phyloP scores from a whole-genome alignment of 2,113 vertebrate genomes.

The Alethe diademata region DNA sequence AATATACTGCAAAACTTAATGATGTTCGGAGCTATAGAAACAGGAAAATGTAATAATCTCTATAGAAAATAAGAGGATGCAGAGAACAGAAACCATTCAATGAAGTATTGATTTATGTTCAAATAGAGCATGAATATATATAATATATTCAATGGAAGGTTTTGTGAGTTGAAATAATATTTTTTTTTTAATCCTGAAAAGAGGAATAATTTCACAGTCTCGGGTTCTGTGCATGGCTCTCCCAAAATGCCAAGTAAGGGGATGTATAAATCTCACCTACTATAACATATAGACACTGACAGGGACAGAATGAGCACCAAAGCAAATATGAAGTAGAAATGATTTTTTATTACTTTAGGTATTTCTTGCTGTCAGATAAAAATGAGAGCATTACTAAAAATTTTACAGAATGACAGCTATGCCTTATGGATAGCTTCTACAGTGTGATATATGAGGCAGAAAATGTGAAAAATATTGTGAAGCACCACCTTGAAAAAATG shows the following conservation, averaged over 20 bases:
- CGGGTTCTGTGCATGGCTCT: background rate
- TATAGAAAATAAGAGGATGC: background rate
- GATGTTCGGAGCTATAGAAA: background rate
- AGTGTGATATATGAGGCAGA: slow-evolving; percentile 79
- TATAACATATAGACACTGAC: slow-evolving; percentile 66
- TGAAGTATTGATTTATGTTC: background rate
- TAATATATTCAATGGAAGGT: background rate
- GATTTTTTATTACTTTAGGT: slow-evolving; percentile 80
- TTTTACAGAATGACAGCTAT: slow-evolving; percentile 75
- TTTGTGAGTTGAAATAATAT: background rate
- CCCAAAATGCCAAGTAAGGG: slow-evolving; percentile 43
- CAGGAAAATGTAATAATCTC: background rate
- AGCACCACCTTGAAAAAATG: slow-evolving; percentile 70
- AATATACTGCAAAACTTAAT: background rate
- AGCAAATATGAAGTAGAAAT: slow-evolving; percentile 77
- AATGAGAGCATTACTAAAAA: slow-evolving; percentile 80
- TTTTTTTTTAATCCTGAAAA: slow-evolving; percentile 7
- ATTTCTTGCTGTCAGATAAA: slow-evolving; percentile 81
- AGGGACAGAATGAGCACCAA: slow-evolving; percentile 76
- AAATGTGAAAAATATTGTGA: slow-evolving; percentile 81
- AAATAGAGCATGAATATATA: background rate
- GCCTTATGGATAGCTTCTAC: slow-evolving; percentile 75
- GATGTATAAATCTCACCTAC: slow-evolving; percentile 65
- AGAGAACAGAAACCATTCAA: background rate
- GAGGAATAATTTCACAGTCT: background rate